Percentiles rank a stretch among this genome's conserved stretches.
These are phyloP conservation scores for Vireo griseus DNA, from an alignment of 2,797 vertebrate species.

Conservation along the genomic window DNA sequence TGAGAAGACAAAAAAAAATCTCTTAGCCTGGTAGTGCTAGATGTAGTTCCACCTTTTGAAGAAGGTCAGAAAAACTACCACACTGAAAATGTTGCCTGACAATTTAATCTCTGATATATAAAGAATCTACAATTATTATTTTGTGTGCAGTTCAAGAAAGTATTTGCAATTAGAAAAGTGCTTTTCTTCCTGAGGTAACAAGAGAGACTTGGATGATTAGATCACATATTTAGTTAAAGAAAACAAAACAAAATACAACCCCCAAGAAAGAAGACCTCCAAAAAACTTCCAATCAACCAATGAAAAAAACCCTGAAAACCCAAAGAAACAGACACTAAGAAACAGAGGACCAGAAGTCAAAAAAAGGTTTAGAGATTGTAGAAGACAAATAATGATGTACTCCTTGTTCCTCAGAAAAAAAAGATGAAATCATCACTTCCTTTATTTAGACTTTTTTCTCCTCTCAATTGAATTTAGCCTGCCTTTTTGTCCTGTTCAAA, in stretches of 20 bases:
- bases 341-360: background rate
- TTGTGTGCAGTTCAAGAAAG: background rate
- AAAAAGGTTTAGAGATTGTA: background rate
- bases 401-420: background rate
- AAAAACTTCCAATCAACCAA: background rate
- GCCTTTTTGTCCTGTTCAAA: background rate
- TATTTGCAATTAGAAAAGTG: background rate
- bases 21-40: background rate
- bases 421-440: background rate
- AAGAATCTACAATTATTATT: background rate
- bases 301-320: rapidly evolving
- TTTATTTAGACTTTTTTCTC: background rate
- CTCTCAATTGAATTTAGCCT: background rate
- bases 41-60: background rate
- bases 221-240: background rate
- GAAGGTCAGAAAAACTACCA: background rate
- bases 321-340: background rate
- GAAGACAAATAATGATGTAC: background rate
- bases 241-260: rapidly evolving
- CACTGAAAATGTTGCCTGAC: background rate
- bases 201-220: background rate
- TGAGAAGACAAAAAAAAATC: background rate
- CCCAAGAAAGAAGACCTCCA: background rate
- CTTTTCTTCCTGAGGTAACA: background rate
- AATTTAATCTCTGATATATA: background rate